Conservation (phyloP, 2,888 invertebrate species). For the Deilephila porcellus region DNA sequence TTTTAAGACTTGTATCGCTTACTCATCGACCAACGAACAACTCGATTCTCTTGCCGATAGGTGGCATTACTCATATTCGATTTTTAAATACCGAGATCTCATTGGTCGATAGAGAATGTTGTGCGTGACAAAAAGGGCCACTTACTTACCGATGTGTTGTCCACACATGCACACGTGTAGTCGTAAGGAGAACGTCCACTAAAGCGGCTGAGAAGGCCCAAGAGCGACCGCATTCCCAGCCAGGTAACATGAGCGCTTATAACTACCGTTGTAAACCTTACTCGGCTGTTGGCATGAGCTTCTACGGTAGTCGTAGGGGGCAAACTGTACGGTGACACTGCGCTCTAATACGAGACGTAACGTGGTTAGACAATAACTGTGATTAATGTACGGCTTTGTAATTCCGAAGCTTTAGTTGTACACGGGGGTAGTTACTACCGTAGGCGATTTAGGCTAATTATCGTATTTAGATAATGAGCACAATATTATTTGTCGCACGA, state of each 20-base stretch:
- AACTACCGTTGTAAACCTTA: conserved; percentile 63
- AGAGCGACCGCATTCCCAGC: conserved; percentile 85
- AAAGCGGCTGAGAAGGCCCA: conserved; percentile 85
- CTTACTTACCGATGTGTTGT: conserved; percentile 82
- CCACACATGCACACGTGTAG: conserved; percentile 84
- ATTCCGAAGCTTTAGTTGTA: conserved; percentile 33
- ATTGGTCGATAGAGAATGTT: conserved; percentile 63
- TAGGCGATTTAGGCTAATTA: conserved; percentile 21
- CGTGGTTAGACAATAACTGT: conserved; percentile 49
- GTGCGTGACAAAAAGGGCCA: conserved; percentile 60
- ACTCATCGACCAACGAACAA: conserved; percentile 65
- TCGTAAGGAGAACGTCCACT: conserved; percentile 85
- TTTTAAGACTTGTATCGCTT: conserved; percentile 59
- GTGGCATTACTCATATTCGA: conserved; percentile 34
- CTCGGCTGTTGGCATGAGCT: conserved; percentile 77
- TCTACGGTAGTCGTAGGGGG: conserved; percentile 67
- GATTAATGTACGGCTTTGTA: conserved; percentile 44
- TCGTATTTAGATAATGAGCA: conserved; percentile 49
- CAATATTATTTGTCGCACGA: conserved; percentile 73
- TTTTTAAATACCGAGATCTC: too few species aligned
- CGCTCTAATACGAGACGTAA: conserved; percentile 60
- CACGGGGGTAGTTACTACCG: conserved; percentile 21
- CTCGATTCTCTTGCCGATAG: conserved; percentile 8
- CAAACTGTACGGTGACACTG: conserved; percentile 70
- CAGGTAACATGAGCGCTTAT: conserved; percentile 82